Evolutionary conservation across 2,888 invertebrate species (phyloP).

Genomic region (Stratiomys singularior): DNA sequence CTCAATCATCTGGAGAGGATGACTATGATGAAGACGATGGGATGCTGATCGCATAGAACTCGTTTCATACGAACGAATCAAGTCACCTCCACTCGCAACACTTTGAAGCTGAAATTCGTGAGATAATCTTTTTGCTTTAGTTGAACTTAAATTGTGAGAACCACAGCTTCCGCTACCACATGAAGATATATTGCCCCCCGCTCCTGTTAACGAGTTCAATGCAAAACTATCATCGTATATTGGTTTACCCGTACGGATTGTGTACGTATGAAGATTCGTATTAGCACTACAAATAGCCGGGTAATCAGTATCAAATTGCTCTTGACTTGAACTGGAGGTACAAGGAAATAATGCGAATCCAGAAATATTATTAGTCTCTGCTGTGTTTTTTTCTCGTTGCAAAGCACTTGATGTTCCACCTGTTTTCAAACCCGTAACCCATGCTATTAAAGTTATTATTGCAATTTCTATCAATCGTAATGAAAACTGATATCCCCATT

Average conservation of each 20-base stretch:
- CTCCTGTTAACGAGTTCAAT: conserved; percentile 66
- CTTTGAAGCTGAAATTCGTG: conserved; percentile 30
- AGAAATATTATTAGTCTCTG: conserved; percentile 72
- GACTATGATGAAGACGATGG: conserved; percentile 53
- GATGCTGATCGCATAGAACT: conserved; percentile 57
- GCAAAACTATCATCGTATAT: conserved; percentile 77
- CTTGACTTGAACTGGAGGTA: conserved; percentile 84
- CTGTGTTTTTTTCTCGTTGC: conserved; percentile 74
- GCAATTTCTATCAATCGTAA: conserved; percentile 86
- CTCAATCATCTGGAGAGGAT: conserved; percentile 37
- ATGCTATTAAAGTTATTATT: conserved; percentile 86
- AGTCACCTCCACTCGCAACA: conserved; percentile 56
- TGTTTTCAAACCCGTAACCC: conserved; percentile 83
- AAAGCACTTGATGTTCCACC: conserved; percentile 64
- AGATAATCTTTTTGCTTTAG: not conserved
- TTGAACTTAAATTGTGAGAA: not conserved
- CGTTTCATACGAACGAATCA: conserved; percentile 63
- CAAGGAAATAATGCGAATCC: conserved; percentile 85
- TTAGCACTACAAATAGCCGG: conserved; percentile 88
- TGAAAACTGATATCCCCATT: conserved; percentile 92
- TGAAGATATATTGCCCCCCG: conserved; percentile 47
- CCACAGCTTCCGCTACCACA: conserved; percentile 45
- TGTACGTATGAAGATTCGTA: conserved; percentile 85
- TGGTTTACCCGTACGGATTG: conserved; percentile 79
- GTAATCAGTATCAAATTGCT: conserved; percentile 84